phyloP scores from a whole-genome alignment of 2,888 invertebrate species.

The Hypena proboscidalis region DNA sequence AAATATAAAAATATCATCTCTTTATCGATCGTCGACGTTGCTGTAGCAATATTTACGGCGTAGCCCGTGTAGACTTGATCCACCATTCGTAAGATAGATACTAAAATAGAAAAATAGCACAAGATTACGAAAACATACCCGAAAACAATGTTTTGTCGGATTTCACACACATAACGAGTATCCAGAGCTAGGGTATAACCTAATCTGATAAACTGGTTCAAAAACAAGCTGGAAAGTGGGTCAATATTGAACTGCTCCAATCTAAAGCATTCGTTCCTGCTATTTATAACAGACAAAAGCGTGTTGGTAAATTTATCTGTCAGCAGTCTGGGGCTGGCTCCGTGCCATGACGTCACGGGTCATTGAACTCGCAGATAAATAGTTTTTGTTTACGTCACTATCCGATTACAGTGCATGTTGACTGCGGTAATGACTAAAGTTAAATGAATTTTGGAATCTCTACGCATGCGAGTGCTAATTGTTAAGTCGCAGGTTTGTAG shows the following conservation, averaged over 20 bases:
- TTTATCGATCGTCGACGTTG: constrained; percentile 23
- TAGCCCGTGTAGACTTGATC: constrained; percentile 18
- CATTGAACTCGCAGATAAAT: constrained; percentile 53
- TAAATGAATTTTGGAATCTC: too few relatives aligned
- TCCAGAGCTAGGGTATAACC: too few relatives aligned
- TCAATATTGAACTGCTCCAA: too few relatives aligned
- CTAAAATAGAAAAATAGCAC: too few relatives aligned
- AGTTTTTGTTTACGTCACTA: constrained; percentile 57
- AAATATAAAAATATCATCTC: too few relatives aligned
- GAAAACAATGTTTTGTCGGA: too few relatives aligned
- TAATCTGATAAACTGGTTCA: too few relatives aligned
- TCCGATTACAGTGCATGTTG: constrained; percentile 28
- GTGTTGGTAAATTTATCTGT: constrained; percentile 52
- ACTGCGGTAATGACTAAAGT: constrained; percentile 15
- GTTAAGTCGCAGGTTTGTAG: too few relatives aligned
- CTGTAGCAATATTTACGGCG: constrained; percentile 24
- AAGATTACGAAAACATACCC: too few relatives aligned
- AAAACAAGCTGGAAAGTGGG: too few relatives aligned
- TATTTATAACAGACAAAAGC: constrained; percentile 43
- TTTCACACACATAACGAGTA: too few relatives aligned
- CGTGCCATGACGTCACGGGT: constrained; percentile 36
- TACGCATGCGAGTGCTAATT: too few relatives aligned
- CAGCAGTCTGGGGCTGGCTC: constrained; percentile 32
- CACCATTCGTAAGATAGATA: constrained; percentile 28
- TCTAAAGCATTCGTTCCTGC: constrained; percentile 6